Base-by-base conservation (phyloP, 2,797 vertebrate species). In the Eutrigla gurnardus region DNA sequence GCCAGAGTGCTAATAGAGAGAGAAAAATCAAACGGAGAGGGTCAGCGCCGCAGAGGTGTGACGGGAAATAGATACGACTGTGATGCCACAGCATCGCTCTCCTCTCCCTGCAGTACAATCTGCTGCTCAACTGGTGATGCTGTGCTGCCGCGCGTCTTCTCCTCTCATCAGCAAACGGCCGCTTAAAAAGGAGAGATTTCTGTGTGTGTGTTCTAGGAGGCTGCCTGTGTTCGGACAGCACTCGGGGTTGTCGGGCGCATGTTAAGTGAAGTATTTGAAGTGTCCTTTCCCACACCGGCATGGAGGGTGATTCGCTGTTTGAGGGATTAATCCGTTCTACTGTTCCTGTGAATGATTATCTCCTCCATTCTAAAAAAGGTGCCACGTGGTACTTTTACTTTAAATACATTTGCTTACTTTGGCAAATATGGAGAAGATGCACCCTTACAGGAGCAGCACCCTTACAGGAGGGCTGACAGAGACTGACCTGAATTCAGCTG, bases 1-100 rank as follows among this genome's bases (percentile, higher is more conserved):
- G 61, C 42, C 54, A 0, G 1, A 53, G 71, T 32, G 63, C 67
- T 84, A 88, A 87, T 77, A 86, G 68, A 82, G 67, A 77, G 77
- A 76, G 82, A 81, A 79, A 59, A 84, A 88, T 88, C 69, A 89
- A 86, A 86, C 15, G 6, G 75, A 73, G 74, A 68, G 60, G 85
- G 85, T 88, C 85, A 79, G 46, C 49, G 36, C 50, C 7, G 59
- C 70, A 59, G 72, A 77, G 55, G 45, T 62, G 81, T 80, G 84
- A 85, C 61, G 37, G 73, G 54, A 81, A 86, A 83, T 77, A 74
- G 79, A 86, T 86, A 49, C 35, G 77, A 86, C 74, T 85, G 82
- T 83, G 73, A 50, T 52, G 42, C 49, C 57, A 9, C 7, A 3
- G 7, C 60, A 65, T 78, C 59, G 17, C 3, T 66, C 70, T 78